These are phyloP conservation scores for Perodicticus potto DNA, from an alignment of 2,797 vertebrate species.

Conservation along the genomic window DNA sequence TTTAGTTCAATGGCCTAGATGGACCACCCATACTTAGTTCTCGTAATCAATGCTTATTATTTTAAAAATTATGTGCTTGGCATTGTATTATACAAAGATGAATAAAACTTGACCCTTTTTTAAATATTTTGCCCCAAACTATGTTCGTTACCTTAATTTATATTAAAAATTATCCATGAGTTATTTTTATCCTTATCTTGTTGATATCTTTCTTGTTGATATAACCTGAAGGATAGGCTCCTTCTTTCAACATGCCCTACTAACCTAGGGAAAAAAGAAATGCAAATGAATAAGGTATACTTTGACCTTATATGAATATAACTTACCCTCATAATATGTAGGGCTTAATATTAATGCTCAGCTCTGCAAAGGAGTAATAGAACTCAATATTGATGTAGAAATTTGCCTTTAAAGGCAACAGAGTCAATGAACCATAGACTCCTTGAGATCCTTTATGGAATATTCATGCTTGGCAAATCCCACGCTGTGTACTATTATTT, in stretches of 20 bases:
- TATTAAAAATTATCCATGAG: neutral
- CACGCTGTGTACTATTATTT: constrained; percentile 45
- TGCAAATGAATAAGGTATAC: neutral
- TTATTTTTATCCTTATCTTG: neutral
- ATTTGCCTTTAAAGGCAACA: constrained; percentile 41
- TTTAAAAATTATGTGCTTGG: neutral
- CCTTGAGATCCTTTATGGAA: constrained; percentile 37
- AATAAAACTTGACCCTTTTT: neutral
- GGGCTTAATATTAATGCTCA: neutral
- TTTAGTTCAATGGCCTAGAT: neutral
- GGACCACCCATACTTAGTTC: neutral
- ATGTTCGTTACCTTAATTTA: neutral
- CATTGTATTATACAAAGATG: neutral
- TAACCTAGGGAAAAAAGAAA: neutral
- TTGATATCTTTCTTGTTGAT: neutral
- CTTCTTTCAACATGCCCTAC: neutral
- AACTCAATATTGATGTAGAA: constrained; percentile 8
- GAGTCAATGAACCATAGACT: constrained; percentile 67
- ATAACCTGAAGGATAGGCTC: neutral
- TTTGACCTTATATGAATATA: neutral
- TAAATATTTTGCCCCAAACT: neutral
- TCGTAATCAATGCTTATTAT: neutral
- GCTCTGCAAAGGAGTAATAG: constrained; percentile 1
- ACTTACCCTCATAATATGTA: neutral
- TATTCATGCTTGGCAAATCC: constrained; percentile 76